Conservation (phyloP, 2,888 invertebrate genomes). For the Carcina quercana region DNA sequence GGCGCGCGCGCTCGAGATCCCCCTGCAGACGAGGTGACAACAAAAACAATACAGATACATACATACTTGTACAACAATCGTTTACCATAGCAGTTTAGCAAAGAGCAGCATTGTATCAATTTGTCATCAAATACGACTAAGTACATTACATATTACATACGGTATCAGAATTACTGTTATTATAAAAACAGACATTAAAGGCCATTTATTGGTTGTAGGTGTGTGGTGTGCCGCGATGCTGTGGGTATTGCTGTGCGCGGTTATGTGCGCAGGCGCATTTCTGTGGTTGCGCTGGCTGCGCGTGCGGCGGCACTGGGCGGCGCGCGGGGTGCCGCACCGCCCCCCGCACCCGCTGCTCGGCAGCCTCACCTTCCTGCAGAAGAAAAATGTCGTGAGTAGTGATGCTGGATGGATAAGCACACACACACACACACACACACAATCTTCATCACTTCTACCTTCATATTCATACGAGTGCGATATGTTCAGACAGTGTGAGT, state of each 20-base stretch:
- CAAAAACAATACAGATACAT: too few species aligned
- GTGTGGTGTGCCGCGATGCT: too few species aligned
- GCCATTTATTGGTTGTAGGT: too few species aligned
- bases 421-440: neutral
- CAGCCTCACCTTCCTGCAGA: conserved; percentile 30
- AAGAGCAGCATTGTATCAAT: too few species aligned
- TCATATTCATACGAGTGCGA: neutral
- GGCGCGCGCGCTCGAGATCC: too few species aligned
- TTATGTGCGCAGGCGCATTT: conserved; percentile 6
- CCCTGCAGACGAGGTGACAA: too few species aligned
- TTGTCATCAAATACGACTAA: too few species aligned
- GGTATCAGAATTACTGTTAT: too few species aligned
- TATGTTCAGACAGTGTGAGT: neutral
- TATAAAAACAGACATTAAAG: too few species aligned
- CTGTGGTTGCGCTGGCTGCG: conserved; percentile 5
- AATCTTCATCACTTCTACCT: neutral
- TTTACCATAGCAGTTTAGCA: too few species aligned
- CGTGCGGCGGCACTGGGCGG: conserved; percentile 23
- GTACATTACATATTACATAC: too few species aligned
- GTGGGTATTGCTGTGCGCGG: neutral
- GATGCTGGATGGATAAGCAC: neutral
- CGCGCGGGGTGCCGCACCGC: conserved; percentile 19
- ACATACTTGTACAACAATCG: too few species aligned
- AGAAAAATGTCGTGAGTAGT: conserved; percentile 28
- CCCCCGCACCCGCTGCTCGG: conserved; percentile 28